Conservation (phyloP, 2,113 vertebrate species). For the Nothocercus nigrocapillus region DNA sequence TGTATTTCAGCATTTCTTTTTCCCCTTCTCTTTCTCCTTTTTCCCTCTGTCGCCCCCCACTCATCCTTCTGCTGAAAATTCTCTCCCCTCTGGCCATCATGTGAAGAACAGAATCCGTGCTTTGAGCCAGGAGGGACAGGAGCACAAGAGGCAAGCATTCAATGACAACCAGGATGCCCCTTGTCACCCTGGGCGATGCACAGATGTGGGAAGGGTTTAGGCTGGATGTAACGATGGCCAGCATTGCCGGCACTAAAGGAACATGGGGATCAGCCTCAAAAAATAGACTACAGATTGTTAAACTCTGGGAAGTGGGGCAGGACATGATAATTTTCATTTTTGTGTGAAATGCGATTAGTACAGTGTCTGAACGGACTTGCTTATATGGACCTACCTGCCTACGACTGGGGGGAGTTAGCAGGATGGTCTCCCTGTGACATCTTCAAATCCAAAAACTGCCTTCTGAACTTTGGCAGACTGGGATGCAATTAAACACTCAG, state of each 20-base stretch:
- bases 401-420: background rate
- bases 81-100: background rate
- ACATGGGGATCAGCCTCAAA: constrained; percentile 5
- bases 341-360: background rate
- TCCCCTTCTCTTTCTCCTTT: background rate
- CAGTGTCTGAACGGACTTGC: background rate
- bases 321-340: background rate
- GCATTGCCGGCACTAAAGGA: background rate
- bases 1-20: background rate
- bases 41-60: background rate
- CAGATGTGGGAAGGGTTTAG: fast-evolving
- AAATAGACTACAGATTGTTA: background rate
- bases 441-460: background rate
- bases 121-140: constrained; percentile 21
- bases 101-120: background rate
- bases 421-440: background rate
- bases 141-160: background rate
- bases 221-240: background rate
- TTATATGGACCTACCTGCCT: background rate
- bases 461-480: background rate
- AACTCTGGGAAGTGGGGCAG: background rate
- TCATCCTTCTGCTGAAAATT: background rate
- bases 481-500: background rate
- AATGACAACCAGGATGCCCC: background rate
- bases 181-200: constrained; percentile 11